phyloP scores from a whole-genome alignment of 2,113 vertebrate species.

The Oceanodroma tethys region DNA sequence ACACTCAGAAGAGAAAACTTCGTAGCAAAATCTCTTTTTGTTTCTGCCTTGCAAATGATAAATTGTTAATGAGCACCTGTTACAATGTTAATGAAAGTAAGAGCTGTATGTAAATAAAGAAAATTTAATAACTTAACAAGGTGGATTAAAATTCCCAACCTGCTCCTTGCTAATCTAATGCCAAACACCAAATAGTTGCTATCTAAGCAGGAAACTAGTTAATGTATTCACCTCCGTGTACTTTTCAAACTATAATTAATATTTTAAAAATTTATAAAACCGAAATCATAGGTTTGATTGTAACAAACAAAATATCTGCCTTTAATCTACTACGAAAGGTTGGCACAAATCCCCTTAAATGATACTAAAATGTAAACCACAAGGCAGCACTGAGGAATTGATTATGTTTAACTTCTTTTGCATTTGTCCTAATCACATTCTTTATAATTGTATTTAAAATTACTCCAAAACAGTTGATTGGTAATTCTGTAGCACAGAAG shows the following conservation, averaged over 20 bases:
- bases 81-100: constrained; percentile 82
- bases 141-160: constrained; percentile 82
- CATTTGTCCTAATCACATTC: constrained; percentile 57
- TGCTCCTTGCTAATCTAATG: constrained; percentile 69
- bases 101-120: constrained; percentile 80
- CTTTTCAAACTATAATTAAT: constrained; percentile 81
- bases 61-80: constrained; percentile 85
- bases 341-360: constrained; percentile 56
- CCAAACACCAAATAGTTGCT: constrained; percentile 71
- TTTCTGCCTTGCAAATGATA: constrained; percentile 62
- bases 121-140: constrained; percentile 87
- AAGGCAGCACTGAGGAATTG: not conserved
- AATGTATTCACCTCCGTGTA: constrained; percentile 72
- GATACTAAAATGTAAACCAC: constrained; percentile 65
- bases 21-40: constrained; percentile 66
- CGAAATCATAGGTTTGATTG: constrained; percentile 81
- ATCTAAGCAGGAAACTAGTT: constrained; percentile 64
- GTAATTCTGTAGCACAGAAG: constrained; percentile 37
- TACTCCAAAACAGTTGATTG: constrained; percentile 52
- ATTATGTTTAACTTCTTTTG: constrained; percentile 64
- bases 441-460: constrained; percentile 70
- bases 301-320: constrained; percentile 84
- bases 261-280: constrained; percentile 86
- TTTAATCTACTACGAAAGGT: constrained; percentile 78
- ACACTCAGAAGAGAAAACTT: constrained; percentile 64